Evolutionary conservation across 2,113 vertebrate genomes (phyloP).

Genomic region (Bostrychus sinensis): DNA sequence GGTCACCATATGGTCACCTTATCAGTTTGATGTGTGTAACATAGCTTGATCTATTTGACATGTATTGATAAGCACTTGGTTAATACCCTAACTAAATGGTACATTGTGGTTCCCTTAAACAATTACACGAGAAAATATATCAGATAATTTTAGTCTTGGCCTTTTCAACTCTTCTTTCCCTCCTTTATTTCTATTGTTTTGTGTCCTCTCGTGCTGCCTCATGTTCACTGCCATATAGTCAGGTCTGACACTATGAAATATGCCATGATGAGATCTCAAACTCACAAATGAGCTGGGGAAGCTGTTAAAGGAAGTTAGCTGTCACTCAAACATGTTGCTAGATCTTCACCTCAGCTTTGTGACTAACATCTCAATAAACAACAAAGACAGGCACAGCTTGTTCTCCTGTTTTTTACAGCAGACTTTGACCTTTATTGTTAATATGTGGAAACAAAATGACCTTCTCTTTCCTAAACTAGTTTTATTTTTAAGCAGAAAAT

Average conservation of each 20-base stretch:
- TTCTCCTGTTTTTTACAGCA: neutral
- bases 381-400: neutral
- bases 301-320: neutral
- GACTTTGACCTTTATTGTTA: neutral
- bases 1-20: neutral
- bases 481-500: constrained; percentile 29
- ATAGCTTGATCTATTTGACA: constrained; percentile 6
- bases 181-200: neutral
- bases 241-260: constrained; percentile 5
- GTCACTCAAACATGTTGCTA: neutral
- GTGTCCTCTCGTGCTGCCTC: neutral
- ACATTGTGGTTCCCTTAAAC: neutral
- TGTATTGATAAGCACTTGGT: neutral
- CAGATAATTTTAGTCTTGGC: neutral
- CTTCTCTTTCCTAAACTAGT: neutral
- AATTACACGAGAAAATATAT: neutral
- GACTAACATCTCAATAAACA: constrained; percentile 21
- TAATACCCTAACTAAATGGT: neutral
- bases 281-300: constrained; percentile 5
- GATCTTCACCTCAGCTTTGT: neutral
- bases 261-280: constrained; percentile 26
- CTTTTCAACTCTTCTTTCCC: neutral
- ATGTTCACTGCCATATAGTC: constrained; percentile 7
- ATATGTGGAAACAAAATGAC: neutral
- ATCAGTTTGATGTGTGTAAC: neutral